Conservation (phyloP, 2,797 vertebrate genomes). For the Tadarida brasiliensis region DNA sequence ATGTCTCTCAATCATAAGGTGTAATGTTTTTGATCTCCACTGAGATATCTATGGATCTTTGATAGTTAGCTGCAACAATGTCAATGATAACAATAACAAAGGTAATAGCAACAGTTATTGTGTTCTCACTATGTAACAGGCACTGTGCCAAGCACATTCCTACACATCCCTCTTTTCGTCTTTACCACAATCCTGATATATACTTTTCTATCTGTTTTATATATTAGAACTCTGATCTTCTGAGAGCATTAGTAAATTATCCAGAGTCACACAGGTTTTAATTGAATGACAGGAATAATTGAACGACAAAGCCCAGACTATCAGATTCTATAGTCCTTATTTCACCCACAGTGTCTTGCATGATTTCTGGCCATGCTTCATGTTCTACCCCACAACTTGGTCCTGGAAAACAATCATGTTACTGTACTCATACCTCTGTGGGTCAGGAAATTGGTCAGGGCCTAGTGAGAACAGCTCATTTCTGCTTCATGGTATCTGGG, state of each 20-base stretch:
- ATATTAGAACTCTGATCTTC: not conserved
- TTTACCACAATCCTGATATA: conserved; percentile 28
- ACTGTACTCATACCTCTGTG: not conserved
- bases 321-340: not conserved
- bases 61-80: not conserved
- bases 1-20: not conserved
- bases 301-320: not conserved
- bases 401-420: not conserved
- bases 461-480: not conserved
- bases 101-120: not conserved
- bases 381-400: not conserved
- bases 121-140: not conserved
- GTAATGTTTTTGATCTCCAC: not conserved
- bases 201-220: not conserved
- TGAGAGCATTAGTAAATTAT: not conserved
- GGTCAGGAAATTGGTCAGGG: not conserved
- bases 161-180: not conserved
- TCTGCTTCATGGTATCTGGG: not conserved
- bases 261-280: not conserved
- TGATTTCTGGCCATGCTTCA: not conserved
- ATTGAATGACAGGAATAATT: not conserved
- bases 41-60: not conserved
- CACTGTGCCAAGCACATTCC: not conserved
- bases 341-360: not conserved
- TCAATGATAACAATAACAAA: not conserved